Evolutionary conservation across 2,797 vertebrate genomes (phyloP), one percentile per base, ranked within the genome.

Genomic region (Lithobates pipiens): DNA sequence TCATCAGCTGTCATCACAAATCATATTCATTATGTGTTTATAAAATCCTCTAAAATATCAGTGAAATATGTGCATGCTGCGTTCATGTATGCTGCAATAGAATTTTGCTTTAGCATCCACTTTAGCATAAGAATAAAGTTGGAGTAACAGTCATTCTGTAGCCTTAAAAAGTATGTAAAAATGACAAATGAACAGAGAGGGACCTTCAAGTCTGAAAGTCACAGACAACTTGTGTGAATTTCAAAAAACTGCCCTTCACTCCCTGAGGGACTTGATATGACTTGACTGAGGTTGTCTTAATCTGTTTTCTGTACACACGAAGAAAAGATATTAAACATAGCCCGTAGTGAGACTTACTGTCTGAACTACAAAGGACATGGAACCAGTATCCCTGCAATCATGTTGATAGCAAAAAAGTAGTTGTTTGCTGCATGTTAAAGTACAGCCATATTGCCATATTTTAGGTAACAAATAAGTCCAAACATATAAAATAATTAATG

Each of bases 221-320:
- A 44, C 72, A 29, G 10, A 72, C 25, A 80, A 89, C 72, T 25
- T 68, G 10, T 68, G 39, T 77, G 65, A n/a, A 21, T 2, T 16
- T 81, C 25, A 88, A 29, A n/a, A 39, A 79, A 21, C 61, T 50
- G 3, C 5, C 87, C 77, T 80, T 69, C 32, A 85, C 72, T 85
- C 73, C 84, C 84, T 57, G 50, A 36, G 78, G 71, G 84, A 80
- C 23, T 61, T 80, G 50, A 76, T 76, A 76, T 81, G 77, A 85
- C 77, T 85, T 80, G 72, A 85, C 78, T 46, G 78, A 76, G 78
- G 65, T 75, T 85, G 70, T 68, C 84, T 80, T 80, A 85, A 85
- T 85, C 84, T 80, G 46, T 80, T 85, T 44, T 80, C 72, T 42
- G 42, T 80, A 50, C 72, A 76, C 77, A 80, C 44, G 70, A 63